Percentiles rank a stretch among this genome's conserved stretches.
These are phyloP conservation scores for Leuciscus idus DNA, from an alignment of 2,113 vertebrate species.

Conservation along the genomic window DNA sequence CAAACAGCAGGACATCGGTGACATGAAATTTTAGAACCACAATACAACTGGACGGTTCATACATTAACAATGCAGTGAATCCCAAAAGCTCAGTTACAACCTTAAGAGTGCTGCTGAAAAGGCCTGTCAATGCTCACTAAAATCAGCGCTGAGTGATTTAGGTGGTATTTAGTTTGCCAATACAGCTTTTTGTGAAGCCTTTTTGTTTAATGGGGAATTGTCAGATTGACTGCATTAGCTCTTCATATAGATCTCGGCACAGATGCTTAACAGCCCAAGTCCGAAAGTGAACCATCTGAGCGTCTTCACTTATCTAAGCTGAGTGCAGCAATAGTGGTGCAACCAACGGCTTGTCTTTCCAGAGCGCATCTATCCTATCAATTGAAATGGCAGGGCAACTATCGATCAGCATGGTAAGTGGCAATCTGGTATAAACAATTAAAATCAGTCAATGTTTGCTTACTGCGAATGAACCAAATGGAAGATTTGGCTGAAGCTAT, in stretches of 20 bases:
- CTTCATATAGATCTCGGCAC: conserved; percentile 39
- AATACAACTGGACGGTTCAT: conserved; percentile 2
- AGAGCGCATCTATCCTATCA: conserved; percentile 54
- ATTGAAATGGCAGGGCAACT: conserved; percentile 54
- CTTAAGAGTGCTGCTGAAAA: conserved; percentile 26
- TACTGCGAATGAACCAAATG: conserved; percentile 56
- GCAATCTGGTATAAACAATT: conserved; percentile 63
- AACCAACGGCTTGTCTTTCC: conserved; percentile 42
- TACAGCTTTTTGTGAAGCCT: conserved; percentile 40
- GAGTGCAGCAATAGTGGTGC: conserved; percentile 43
- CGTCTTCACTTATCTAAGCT: conserved; percentile 44
- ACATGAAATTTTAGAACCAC: conserved; percentile 12
- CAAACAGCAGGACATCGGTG: conserved; percentile 25
- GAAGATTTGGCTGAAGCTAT: conserved; percentile 48
- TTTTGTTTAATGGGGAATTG: conserved; percentile 40
- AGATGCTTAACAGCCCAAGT: conserved; percentile 39
- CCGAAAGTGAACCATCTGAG: conserved; percentile 36
- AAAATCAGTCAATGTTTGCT: conserved; percentile 56
- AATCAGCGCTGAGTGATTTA: conserved; percentile 42
- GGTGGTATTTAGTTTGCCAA: conserved; percentile 43
- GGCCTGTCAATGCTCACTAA: conserved; percentile 37
- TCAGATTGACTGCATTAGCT: conserved; percentile 48
- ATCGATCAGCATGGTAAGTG: conserved; percentile 62
- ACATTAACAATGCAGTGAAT: conserved; percentile 20
- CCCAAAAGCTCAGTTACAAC: conserved; percentile 23